Conservation (phyloP, 1,140 invertebrate genomes). For the Solen grandis region DNA sequence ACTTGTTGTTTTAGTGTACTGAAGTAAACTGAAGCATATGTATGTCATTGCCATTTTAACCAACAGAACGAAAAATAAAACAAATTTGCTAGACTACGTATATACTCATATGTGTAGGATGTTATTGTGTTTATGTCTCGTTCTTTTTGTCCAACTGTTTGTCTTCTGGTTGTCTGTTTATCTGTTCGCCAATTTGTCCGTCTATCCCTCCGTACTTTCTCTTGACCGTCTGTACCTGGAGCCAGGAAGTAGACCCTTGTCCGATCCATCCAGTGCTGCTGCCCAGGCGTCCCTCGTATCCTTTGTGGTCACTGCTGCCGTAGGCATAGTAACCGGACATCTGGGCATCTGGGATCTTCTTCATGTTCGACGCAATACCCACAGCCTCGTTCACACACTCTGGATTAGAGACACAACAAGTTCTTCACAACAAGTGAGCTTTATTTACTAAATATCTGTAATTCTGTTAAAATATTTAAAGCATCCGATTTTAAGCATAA, state of each 20-base stretch:
- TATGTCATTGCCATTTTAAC: too few species aligned
- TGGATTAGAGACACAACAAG: neutral
- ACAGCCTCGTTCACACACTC: conserved; percentile 55
- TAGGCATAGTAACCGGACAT: conserved; percentile 57
- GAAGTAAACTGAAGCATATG: too few species aligned
- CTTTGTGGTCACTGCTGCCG: conserved; percentile 49
- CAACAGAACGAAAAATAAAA: neutral
- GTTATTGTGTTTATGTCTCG: neutral
- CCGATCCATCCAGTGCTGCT: conserved; percentile 58
- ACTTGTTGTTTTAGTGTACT: too few species aligned
- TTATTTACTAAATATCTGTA: neutral
- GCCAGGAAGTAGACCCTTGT: conserved; percentile 53
- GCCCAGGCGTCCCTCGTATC: conserved; percentile 51
- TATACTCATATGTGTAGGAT: too few species aligned
- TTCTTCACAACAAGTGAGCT: too few species aligned
- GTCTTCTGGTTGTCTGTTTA: neutral
- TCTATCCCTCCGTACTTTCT: neutral
- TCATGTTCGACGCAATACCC: conserved; percentile 45
- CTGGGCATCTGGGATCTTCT: conserved; percentile 60
- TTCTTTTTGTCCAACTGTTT: neutral
- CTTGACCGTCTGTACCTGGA: conserved; percentile 43
- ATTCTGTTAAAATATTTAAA: neutral
- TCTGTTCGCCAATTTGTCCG: too few species aligned
- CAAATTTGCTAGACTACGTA: too few species aligned
- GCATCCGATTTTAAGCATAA: too few species aligned